phyloP scores from a whole-genome alignment of 2,113 vertebrate species.

The Marcusenius ussheri region DNA sequence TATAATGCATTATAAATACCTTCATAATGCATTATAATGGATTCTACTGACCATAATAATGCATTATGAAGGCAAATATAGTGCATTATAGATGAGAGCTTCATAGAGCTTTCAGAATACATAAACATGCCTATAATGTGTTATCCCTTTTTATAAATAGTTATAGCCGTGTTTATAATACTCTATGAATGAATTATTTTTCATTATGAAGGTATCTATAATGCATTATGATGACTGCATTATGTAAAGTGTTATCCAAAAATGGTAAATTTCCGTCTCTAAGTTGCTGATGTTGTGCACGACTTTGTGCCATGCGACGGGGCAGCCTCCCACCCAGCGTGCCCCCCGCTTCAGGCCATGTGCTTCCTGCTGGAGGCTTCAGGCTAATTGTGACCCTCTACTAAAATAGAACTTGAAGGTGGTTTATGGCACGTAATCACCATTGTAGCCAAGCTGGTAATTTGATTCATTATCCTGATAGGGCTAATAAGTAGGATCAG shows the following conservation, averaged over 20 bases:
- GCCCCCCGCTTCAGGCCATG: background rate
- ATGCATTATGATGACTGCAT: background rate
- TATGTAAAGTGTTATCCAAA: background rate
- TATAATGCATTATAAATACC: background rate
- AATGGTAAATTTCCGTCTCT: background rate
- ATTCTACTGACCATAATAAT: background rate
- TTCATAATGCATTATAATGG: background rate
- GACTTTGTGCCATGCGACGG: background rate
- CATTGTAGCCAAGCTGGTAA: background rate
- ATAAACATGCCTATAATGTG: background rate
- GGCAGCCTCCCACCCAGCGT: background rate
- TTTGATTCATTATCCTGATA: background rate
- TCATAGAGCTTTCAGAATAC: no score
- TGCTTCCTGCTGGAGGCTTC: background rate
- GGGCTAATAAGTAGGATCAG: background rate
- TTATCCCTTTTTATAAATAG: background rate
- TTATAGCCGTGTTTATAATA: background rate
- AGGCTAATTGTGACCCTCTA: background rate
- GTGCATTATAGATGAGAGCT: no score
- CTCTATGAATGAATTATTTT: background rate
- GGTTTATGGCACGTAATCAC: background rate
- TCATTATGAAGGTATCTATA: background rate
- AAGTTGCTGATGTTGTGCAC: background rate
- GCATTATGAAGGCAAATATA: no score
- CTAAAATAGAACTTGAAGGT: background rate